A percentile compares a stretch with the other conserved stretches of the same genome.
These are phyloP conservation scores for Xanthorhoe designata DNA, from an alignment of 2,888 invertebrate species.

Conservation along the genomic window DNA sequence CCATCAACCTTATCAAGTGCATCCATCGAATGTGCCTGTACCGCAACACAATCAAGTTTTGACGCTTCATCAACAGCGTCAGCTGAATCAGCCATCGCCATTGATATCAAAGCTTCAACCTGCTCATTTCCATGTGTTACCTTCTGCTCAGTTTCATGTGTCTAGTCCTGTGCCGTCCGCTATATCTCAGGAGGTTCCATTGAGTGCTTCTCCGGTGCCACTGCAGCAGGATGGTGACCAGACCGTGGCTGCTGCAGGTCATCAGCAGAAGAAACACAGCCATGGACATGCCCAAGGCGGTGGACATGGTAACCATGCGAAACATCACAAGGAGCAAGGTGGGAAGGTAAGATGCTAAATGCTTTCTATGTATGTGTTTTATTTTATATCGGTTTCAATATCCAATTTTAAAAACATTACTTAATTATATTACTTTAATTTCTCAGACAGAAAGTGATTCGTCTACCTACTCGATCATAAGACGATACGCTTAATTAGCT, in stretches of 20 bases:
- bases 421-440: too few relatives aligned
- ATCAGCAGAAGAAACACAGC: slow-evolving; percentile 60
- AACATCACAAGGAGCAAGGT: slow-evolving; percentile 82
- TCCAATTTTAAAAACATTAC: too few relatives aligned
- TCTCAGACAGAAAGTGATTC: too few relatives aligned
- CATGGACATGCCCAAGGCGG: slow-evolving; percentile 77
- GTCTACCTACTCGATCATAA: too few relatives aligned
- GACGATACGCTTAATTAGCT: too few relatives aligned
- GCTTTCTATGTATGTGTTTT: slow-evolving; percentile 5
- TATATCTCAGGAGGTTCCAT: slow-evolving; percentile 46
- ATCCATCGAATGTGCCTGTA: slow-evolving; percentile 18
- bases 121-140: slow-evolving; percentile 33
- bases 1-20: slow-evolving; percentile 25
- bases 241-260: slow-evolving; percentile 57
- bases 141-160: slow-evolving; percentile 35
- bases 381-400: slow-evolving; percentile 1
- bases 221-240: slow-evolving; percentile 56
- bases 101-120: slow-evolving; percentile 24
- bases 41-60: slow-evolving; percentile 2
- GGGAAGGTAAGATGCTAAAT: slow-evolving; percentile 70
- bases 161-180: slow-evolving; percentile 38
- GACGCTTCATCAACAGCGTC: slow-evolving; percentile 8
- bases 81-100: slow-evolving; percentile 18
- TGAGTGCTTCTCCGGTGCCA: slow-evolving; percentile 47
- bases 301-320: slow-evolving; percentile 82